A percentile compares a stretch with the other conserved stretches of the same genome.
phyloP scores from a whole-genome alignment of 2,888 invertebrate species.

The Dolomedes plantarius region DNA sequence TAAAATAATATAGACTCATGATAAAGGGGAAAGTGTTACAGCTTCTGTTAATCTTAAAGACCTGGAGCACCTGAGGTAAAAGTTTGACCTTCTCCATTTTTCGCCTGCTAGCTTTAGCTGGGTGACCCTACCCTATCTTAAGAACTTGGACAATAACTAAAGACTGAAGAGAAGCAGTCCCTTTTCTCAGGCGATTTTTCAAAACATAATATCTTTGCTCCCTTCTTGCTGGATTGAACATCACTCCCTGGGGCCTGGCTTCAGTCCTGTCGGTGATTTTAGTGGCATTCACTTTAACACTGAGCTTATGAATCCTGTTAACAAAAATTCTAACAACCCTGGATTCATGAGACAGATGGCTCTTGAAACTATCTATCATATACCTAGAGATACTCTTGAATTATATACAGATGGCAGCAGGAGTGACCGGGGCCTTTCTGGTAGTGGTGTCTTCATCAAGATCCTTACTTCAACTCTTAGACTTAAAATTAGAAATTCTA shows the following conservation, averaged over 20 bases:
- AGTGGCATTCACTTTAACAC: neutral
- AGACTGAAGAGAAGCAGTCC: neutral
- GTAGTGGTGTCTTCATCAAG: constrained; percentile 19
- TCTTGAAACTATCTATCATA: neutral
- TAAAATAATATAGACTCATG: too few species aligned
- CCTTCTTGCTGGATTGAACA: neutral
- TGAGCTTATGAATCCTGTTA: neutral
- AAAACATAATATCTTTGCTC: neutral
- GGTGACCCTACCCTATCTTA: neutral
- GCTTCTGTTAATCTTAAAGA: too few species aligned
- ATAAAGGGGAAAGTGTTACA: too few species aligned
- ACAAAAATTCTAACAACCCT: neutral
- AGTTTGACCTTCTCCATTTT: too few species aligned
- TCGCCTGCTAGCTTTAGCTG: too few species aligned
- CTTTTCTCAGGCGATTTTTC: neutral
- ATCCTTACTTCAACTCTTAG: neutral
- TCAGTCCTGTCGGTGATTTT: neutral
- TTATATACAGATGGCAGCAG: constrained; percentile 7
- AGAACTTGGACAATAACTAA: too few species aligned
- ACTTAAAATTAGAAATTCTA: constrained; percentile 1
- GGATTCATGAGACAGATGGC: neutral
- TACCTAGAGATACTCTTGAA: neutral
- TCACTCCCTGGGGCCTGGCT: neutral
- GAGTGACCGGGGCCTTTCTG: constrained; percentile 3
- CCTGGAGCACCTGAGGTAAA: too few species aligned